A percentile compares a stretch with the other conserved stretches of the same genome.
phyloP scores from a whole-genome alignment of 1,140 invertebrate species.

The Archivesica marissinica region DNA sequence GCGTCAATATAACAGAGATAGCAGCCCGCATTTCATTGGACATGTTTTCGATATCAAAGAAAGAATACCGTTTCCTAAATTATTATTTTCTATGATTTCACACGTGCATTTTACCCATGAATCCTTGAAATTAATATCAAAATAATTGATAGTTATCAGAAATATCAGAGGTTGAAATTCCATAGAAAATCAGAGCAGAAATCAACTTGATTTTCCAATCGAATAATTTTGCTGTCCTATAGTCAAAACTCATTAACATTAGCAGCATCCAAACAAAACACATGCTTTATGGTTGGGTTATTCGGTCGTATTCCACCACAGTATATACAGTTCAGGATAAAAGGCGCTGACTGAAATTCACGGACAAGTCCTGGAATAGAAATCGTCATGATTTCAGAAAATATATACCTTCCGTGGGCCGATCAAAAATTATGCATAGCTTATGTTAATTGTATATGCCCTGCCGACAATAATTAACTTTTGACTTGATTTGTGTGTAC shows the following conservation, averaged over 20 bases:
- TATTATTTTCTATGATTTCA: slow-evolving; percentile 1
- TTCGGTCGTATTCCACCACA: too few species aligned
- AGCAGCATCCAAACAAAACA: too few species aligned
- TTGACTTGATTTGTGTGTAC: too few species aligned
- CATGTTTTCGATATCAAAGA: neutral
- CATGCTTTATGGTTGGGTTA: too few species aligned
- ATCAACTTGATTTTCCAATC: neutral
- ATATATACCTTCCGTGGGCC: too few species aligned
- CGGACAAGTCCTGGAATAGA: too few species aligned
- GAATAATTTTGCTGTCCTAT: neutral
- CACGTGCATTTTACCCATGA: slow-evolving; percentile 48
- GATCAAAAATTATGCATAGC: too few species aligned
- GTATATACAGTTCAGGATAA: too few species aligned
- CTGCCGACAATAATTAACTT: too few species aligned
- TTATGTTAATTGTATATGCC: too few species aligned
- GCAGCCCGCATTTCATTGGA: slow-evolving; percentile 21
- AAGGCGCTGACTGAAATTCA: too few species aligned
- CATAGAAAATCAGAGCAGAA: slow-evolving; percentile 9
- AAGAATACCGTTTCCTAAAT: neutral
- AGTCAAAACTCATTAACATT: neutral
- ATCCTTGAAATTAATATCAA: slow-evolving; percentile 30
- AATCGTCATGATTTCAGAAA: too few species aligned
- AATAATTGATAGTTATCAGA: slow-evolving; percentile 44
- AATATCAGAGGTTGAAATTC: neutral
- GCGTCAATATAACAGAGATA: slow-evolving; percentile 25